These are phyloP conservation scores for Callitettix versicolor DNA, from an alignment of 1,140 invertebrate genomes.

Conservation along the genomic window DNA sequence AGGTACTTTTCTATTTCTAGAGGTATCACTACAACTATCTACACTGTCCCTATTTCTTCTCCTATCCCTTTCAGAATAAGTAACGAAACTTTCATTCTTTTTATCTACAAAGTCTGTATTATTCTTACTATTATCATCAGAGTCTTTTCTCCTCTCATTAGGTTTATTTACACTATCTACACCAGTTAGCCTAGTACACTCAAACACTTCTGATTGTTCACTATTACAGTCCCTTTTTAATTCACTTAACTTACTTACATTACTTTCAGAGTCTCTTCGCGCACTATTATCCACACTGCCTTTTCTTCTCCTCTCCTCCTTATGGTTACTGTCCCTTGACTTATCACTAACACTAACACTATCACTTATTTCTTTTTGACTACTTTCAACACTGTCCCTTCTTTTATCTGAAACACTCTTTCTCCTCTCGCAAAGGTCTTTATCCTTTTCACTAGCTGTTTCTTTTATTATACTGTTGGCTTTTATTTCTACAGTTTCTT, in stretches of 20 bases:
- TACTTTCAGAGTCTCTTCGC: constrained; percentile 15
- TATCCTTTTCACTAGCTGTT: constrained; percentile 24
- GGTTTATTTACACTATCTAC: constrained; percentile 9
- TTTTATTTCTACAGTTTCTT: constrained; percentile 18
- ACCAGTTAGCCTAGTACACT: constrained; percentile 8
- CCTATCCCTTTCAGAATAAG: constrained; percentile 23
- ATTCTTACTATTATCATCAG: constrained; percentile 17
- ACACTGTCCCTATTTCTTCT: constrained; percentile 22
- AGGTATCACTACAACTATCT: constrained; percentile 21
- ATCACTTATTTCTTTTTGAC: too few species aligned
- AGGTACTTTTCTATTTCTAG: constrained; percentile 26
- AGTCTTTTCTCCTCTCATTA: constrained; percentile 19
- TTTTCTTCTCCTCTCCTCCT: constrained; percentile 21
- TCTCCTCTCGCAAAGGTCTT: constrained; percentile 22
- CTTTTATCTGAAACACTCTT: constrained; percentile 18
- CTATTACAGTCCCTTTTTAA: constrained; percentile 11
- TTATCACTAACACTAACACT: constrained; percentile 21
- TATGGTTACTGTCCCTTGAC: constrained; percentile 19
- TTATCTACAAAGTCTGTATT: constrained; percentile 17
- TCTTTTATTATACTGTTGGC: constrained; percentile 19
- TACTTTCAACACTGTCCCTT: constrained; percentile 9
- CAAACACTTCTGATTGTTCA: constrained; percentile 13
- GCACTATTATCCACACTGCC: constrained; percentile 16
- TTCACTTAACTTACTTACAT: constrained; percentile 13
- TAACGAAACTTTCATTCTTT: constrained; percentile 24